Evolutionary conservation across 2,888 invertebrate genomes (phyloP).

Genomic region (Amphiduros pacificus): DNA sequence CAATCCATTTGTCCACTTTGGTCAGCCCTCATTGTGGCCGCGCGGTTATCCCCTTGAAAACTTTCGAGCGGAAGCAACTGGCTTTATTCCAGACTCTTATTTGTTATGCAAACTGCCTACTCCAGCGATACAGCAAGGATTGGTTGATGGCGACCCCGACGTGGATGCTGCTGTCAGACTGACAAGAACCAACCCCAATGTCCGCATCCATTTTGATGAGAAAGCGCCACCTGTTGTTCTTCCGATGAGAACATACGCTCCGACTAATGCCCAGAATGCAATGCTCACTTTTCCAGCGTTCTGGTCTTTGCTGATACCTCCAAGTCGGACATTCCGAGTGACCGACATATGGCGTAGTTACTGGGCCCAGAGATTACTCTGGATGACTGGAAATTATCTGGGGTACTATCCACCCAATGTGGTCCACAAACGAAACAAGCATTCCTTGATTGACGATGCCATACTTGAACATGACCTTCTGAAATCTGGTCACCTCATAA

Average conservation of each 20-base stretch:
- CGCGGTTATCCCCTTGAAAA: constrained; percentile 34
- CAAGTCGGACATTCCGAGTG: constrained; percentile 29
- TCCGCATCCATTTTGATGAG: constrained; percentile 27
- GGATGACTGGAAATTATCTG: constrained; percentile 26
- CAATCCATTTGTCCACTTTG: constrained; percentile 27
- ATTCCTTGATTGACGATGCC: constrained; percentile 30
- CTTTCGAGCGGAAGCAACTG: constrained; percentile 24
- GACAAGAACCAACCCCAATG: constrained; percentile 13
- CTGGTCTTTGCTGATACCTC: constrained; percentile 32
- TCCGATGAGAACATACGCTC: constrained; percentile 25
- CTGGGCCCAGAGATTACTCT: constrained; percentile 34
- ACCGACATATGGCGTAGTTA: constrained; percentile 37
- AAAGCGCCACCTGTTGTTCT: constrained; percentile 30
- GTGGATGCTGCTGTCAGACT: constrained; percentile 37
- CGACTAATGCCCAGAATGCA: constrained; percentile 37
- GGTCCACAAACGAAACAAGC: constrained; percentile 31
- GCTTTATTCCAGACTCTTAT: constrained; percentile 6
- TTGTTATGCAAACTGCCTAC: constrained; percentile 12
- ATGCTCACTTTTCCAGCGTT: constrained; percentile 33
- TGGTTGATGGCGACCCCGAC: constrained; percentile 39
- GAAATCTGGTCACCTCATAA: constrained; percentile 20
- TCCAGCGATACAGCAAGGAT: constrained; percentile 35
- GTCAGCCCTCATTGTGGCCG: constrained; percentile 37
- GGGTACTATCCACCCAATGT: constrained; percentile 28
- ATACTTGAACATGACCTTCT: constrained; percentile 27